Evolutionary conservation across 1,140 invertebrate genomes (phyloP).

Genomic region (Condylostylus longicornis): DNA sequence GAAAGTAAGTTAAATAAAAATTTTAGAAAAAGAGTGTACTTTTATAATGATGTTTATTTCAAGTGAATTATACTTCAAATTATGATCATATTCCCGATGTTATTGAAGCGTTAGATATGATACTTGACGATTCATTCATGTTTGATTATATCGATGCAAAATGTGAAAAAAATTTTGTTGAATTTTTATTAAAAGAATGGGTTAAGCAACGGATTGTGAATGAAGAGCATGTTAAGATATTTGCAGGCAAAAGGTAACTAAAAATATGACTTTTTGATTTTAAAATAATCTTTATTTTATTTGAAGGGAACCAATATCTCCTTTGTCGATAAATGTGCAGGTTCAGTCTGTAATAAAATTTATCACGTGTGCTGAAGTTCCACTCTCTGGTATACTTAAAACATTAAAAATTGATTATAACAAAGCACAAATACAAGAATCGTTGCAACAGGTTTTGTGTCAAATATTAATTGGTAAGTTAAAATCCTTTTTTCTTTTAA

Average conservation of each 20-base stretch:
- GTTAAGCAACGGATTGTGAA: conserved; percentile 63
- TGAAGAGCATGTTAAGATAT: conserved; percentile 57
- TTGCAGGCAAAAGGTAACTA: conserved; percentile 48
- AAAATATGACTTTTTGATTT: conserved; percentile 6
- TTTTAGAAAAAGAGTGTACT: background rate
- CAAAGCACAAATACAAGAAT: conserved; percentile 77
- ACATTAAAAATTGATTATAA: conserved; percentile 65
- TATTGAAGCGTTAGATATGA: conserved; percentile 62
- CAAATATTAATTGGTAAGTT: conserved; percentile 37
- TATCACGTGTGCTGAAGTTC: conserved; percentile 74
- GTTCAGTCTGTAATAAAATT: conserved; percentile 55
- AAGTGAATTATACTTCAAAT: background rate
- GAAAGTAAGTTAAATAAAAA: conserved; percentile 16
- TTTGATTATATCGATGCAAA: conserved; percentile 80
- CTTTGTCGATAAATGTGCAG: conserved; percentile 43
- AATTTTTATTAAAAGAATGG: conserved; percentile 68
- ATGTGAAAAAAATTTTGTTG: conserved; percentile 72
- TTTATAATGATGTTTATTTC: background rate
- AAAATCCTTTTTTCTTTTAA: too few relatives aligned
- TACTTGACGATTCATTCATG: conserved; percentile 65
- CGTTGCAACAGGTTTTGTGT: conserved; percentile 38
- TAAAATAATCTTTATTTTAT: conserved; percentile 12
- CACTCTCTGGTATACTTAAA: conserved; percentile 72
- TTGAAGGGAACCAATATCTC: conserved; percentile 17
- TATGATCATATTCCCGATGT: conserved; percentile 54